A percentile compares a stretch with the other conserved stretches of the same genome.
Conservation (phyloP, 64 coral and sea anemone species). For the Pocillopora damicornis region DNA sequence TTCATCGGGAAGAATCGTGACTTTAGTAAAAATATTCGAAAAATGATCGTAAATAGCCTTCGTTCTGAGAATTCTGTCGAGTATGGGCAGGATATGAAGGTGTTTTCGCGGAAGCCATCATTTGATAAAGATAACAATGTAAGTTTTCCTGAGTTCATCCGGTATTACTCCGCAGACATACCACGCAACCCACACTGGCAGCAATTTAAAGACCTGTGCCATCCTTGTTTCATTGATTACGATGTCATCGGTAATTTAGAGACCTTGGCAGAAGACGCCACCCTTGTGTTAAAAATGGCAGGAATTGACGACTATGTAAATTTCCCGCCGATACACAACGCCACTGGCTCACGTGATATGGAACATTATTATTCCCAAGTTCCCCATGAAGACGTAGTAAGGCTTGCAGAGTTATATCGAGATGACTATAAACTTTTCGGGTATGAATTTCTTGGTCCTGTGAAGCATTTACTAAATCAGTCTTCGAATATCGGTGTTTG, state of each 20-base stretch:
- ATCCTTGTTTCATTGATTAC: not conserved
- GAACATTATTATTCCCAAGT: not conserved
- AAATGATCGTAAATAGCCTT: not conserved
- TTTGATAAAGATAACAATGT: not conserved
- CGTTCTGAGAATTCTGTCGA: not conserved
- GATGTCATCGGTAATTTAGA: not conserved
- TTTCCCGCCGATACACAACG: not conserved
- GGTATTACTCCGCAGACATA: not conserved
- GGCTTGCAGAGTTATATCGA: not conserved
- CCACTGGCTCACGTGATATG: not conserved
- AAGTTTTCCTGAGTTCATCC: not conserved
- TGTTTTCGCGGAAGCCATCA: no score
- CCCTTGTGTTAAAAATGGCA: not conserved
- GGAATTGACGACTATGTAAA: not conserved
- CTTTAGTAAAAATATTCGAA: not conserved
- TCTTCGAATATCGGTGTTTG: not conserved
- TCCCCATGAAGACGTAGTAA: not conserved
- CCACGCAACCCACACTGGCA: not conserved
- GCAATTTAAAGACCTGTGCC: not conserved
- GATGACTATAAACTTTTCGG: conserved; percentile 2
- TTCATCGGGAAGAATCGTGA: not conserved
- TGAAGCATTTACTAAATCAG: not conserved
- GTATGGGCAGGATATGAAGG: not conserved
- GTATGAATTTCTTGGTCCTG: not conserved
- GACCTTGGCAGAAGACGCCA: not conserved